Conservation (phyloP, 2,113 vertebrate species). For the Larimichthys crocea region DNA sequence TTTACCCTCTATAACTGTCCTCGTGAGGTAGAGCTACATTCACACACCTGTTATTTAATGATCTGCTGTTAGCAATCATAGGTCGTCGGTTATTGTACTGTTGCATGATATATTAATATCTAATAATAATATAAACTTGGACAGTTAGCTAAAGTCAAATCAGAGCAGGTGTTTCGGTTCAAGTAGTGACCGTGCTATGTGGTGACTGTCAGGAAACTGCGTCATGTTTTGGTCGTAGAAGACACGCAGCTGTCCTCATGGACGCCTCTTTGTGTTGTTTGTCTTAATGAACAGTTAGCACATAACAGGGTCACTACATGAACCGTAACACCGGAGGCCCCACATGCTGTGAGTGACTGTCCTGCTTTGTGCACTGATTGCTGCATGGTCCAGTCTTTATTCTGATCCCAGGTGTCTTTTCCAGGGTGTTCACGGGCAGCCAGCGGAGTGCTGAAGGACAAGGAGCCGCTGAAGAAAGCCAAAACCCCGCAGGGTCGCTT, state of each 20-base stretch:
- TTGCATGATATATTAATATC: too few species aligned
- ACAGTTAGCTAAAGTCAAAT: background rate
- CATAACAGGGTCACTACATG: too few species aligned
- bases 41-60: background rate
- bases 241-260: too few species aligned
- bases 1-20: too few species aligned
- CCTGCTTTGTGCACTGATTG: background rate
- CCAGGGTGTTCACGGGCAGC: constrained; percentile 71
- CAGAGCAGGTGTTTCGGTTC: background rate
- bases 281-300: too few species aligned
- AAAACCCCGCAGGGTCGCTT: constrained; percentile 92
- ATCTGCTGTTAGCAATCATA: background rate
- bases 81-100: background rate
- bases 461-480: constrained; percentile 86
- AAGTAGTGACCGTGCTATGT: too few species aligned
- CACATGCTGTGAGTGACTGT: background rate
- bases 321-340: background rate
- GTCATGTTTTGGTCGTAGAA: too few species aligned
- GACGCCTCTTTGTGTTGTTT: too few species aligned
- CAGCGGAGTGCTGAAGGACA: constrained; percentile 72
- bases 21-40: background rate
- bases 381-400: background rate
- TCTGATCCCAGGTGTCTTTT: background rate
- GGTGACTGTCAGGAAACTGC: too few species aligned
- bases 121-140: background rate